phyloP scores from a whole-genome alignment of 2,113 vertebrate species.

The Ammodytes dubius region DNA sequence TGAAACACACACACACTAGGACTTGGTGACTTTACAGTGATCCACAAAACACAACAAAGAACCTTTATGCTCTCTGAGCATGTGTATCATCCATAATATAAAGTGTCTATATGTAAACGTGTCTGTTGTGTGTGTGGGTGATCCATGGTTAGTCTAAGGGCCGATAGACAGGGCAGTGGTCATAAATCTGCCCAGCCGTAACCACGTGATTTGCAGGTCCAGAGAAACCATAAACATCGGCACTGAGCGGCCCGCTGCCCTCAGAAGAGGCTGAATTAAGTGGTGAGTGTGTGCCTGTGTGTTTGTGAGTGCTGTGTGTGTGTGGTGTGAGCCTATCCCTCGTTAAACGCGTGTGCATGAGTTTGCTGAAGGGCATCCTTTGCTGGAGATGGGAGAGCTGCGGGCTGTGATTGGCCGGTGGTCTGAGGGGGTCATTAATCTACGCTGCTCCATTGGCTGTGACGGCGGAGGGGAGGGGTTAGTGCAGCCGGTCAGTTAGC shows the following conservation, averaged over 20 bases:
- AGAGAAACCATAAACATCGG: constrained; percentile 81
- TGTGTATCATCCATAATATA: constrained; percentile 25
- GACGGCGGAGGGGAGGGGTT: constrained; percentile 72
- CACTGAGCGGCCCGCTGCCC: constrained; percentile 64
- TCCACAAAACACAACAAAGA: constrained; percentile 24
- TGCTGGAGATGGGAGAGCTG: constrained; percentile 47
- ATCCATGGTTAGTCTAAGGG: constrained; percentile 73
- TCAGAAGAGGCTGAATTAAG: constrained; percentile 74
- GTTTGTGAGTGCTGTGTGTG: constrained; percentile 18
- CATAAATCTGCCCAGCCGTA: constrained; percentile 78
- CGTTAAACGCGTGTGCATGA: constrained; percentile 36
- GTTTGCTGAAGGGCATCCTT: constrained; percentile 76
- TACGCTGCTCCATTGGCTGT: constrained; percentile 77
- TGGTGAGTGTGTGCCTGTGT: constrained; percentile 61
- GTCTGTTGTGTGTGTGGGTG: constrained; percentile 42
- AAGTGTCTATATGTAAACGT: constrained; percentile 16
- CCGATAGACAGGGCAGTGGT: constrained; percentile 52
- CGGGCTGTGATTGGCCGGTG: constrained; percentile 63
- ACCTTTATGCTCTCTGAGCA: constrained; percentile 27
- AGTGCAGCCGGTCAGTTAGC: constrained; percentile 76
- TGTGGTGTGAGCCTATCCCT: constrained; percentile 26
- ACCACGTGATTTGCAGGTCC: constrained; percentile 82
- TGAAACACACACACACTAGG: not conserved
- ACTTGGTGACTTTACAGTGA: constrained; percentile 9
- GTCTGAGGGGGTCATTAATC: constrained; percentile 72